Conservation (phyloP, 2,888 invertebrate species). For the Teleiodes luculella region DNA sequence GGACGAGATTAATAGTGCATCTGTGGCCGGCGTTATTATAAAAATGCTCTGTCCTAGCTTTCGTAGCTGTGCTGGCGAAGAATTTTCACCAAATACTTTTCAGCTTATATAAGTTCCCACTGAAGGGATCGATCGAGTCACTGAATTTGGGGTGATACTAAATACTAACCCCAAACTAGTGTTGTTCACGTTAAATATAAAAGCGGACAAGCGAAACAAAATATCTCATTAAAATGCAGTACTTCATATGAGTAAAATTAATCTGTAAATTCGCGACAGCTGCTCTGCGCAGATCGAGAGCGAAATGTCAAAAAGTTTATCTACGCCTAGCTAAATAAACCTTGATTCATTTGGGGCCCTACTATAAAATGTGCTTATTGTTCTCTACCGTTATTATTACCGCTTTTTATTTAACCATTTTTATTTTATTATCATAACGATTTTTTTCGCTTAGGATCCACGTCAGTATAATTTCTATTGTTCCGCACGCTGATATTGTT, state of each 20-base stretch:
- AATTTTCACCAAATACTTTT: too few species aligned
- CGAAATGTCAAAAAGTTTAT: constrained; percentile 64
- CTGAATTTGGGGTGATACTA: too few species aligned
- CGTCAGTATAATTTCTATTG: constrained; percentile 75
- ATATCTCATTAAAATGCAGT: constrained; percentile 65
- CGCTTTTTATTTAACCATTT: constrained; percentile 68
- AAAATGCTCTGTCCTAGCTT: constrained; percentile 43
- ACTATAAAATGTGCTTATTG: constrained; percentile 56
- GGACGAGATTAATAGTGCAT: constrained; percentile 70
- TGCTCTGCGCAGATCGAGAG: constrained; percentile 46
- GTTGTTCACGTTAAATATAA: constrained; percentile 22
- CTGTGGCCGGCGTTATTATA: constrained; percentile 63
- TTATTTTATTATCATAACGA: constrained; percentile 74
- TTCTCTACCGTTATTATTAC: constrained; percentile 70
- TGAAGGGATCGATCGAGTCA: too few species aligned
- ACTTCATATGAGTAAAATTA: constrained; percentile 59
- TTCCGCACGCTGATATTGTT: constrained; percentile 72
- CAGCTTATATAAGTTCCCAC: too few species aligned
- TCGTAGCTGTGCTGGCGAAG: too few species aligned
- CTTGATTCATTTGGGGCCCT: constrained; percentile 60
- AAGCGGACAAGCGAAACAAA: constrained; percentile 56
- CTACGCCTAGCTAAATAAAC: constrained; percentile 68
- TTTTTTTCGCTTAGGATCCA: constrained; percentile 71
- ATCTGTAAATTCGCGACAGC: constrained; percentile 66
- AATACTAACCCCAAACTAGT: constrained; percentile 22